A percentile compares a stretch with the other conserved stretches of the same genome.
Conservation (phyloP, 2,113 vertebrate species). For the Talpa occidentalis region DNA sequence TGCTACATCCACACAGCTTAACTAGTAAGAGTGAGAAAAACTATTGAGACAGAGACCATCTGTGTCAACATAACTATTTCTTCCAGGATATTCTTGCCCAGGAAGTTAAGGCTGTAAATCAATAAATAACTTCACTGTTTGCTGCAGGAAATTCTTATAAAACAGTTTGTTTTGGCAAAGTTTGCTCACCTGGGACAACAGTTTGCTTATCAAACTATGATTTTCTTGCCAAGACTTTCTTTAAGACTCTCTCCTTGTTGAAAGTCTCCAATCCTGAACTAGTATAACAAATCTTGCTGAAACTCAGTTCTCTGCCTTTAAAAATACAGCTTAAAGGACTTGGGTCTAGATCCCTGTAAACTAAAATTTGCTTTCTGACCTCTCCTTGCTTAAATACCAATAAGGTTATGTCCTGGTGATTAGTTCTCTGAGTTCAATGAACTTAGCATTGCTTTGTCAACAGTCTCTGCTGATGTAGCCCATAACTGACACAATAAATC, state of each 20-base stretch:
- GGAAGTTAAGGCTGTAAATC: slow-evolving; percentile 35
- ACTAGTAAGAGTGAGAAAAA: background rate
- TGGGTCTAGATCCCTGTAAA: background rate
- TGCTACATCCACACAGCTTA: background rate
- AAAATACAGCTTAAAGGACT: background rate
- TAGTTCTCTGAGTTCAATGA: background rate
- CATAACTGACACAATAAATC: background rate
- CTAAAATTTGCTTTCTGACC: background rate
- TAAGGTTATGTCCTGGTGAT: too few relatives aligned
- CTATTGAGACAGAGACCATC: background rate
- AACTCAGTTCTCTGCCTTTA: background rate
- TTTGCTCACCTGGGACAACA: slow-evolving; percentile 48
- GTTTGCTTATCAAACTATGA: background rate
- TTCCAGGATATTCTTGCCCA: slow-evolving; percentile 29
- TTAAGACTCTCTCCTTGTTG: background rate
- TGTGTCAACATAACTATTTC: slow-evolving; percentile 63
- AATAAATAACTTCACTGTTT: slow-evolving; percentile 45
- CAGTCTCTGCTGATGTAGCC: background rate
- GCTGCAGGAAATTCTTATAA: slow-evolving; percentile 31
- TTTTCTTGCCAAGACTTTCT: background rate
- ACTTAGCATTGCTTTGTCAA: slow-evolving; percentile 8
- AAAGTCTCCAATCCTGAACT: background rate
- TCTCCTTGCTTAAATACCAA: background rate
- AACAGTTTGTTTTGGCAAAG: background rate
- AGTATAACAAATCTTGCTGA: background rate